Base-by-base conservation (phyloP, 2,888 invertebrate genomes). In the Xestobium rufovillosum region DNA sequence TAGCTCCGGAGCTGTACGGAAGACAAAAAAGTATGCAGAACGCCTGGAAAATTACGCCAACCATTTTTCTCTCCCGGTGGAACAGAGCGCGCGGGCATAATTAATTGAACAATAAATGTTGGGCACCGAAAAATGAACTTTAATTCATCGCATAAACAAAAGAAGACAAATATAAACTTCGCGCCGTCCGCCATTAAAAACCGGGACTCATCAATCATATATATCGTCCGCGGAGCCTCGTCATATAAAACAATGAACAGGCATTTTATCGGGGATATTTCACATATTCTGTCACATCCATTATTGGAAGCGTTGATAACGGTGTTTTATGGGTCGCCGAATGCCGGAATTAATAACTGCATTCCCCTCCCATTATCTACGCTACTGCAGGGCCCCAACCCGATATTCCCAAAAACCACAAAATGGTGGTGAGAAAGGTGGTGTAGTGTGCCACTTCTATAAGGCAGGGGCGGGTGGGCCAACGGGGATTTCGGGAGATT, bases 41-140 rank as follows among this genome's bases (percentile, higher is more conserved):
- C 6, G 23, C 23, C 23, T 8, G 6, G 6, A n/a, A 19, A 19
- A 19, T 19, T 19, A n/a, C 23, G 6, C 6, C 6, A 19, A 19
- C n/a, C 23, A 19, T 19, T 19, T 19, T 19, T 19, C 23, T 19
- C 23, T 19, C 23, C 6, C n/a, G n/a, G n/a, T n/a, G n/a, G n/a
- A n/a, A n/a, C 23, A 6, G 6, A 6, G 23, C 23, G 23, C 23
- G 6, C 23, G 6, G 6, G 23, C 23, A n/a, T 19, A 19, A 19
- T 19, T 19, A 19, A 19, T 19, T 19, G 23, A 19, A 19, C n/a
- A 19, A 19, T 19, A 19, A 19, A 19, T n/a, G 23, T n/a, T 6
- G 6, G 23, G 6, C 6, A 6, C 6, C 23, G 23, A 19, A 19
- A 19, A 19, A 19, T 19, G 23, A 19, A 19, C 23, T 19, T 19